Conservation (phyloP, 2,797 vertebrate genomes). For the Labroides dimidiatus region DNA sequence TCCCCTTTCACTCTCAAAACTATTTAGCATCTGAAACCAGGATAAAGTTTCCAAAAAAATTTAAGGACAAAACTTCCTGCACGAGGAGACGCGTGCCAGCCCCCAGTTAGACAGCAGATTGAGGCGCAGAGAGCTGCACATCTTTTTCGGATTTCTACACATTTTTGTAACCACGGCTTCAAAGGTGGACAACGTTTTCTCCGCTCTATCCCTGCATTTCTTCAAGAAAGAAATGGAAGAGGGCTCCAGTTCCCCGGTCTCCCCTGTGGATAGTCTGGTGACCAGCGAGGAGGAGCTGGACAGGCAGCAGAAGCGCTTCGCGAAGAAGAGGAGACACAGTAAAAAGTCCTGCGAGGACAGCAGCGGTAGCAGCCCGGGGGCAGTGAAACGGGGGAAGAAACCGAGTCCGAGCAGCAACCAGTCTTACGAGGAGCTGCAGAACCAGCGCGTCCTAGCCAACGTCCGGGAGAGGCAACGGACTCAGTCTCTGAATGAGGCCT, state of each 20-base stretch:
- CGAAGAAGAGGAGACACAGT: conserved; percentile 83
- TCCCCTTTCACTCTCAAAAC: conserved; percentile 90
- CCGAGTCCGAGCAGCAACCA: conserved; percentile 82
- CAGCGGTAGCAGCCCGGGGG: conserved; percentile 82
- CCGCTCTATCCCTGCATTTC: conserved; percentile 81
- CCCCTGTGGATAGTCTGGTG: conserved; percentile 86
- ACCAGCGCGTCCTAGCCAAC: conserved; percentile 88
- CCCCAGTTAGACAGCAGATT: conserved; percentile 29
- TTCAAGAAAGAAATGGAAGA: conserved; percentile 88
- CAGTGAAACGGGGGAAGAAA: conserved; percentile 82
- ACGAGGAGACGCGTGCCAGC: conserved; percentile 73
- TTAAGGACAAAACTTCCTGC: conserved; percentile 84
- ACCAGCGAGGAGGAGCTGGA: conserved; percentile 89
- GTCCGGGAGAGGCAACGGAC: conserved; percentile 87
- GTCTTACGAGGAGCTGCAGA: conserved; percentile 89
- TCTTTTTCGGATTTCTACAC: conserved; percentile 71
- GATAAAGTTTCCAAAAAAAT: conserved; percentile 91
- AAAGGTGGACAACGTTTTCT: conserved; percentile 80
- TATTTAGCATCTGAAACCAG: conserved; percentile 94
- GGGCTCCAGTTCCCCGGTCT: conserved; percentile 85
- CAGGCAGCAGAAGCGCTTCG: conserved; percentile 80
- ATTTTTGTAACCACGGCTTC: conserved; percentile 79
- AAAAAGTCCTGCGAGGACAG: conserved; percentile 85
- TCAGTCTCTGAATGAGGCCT: conserved; percentile 89
- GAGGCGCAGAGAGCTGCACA: conserved; percentile 23